Percentiles rank a stretch among this genome's conserved stretches.
Conservation (phyloP, 2,888 invertebrate species). For the Celastrina argiolus region DNA sequence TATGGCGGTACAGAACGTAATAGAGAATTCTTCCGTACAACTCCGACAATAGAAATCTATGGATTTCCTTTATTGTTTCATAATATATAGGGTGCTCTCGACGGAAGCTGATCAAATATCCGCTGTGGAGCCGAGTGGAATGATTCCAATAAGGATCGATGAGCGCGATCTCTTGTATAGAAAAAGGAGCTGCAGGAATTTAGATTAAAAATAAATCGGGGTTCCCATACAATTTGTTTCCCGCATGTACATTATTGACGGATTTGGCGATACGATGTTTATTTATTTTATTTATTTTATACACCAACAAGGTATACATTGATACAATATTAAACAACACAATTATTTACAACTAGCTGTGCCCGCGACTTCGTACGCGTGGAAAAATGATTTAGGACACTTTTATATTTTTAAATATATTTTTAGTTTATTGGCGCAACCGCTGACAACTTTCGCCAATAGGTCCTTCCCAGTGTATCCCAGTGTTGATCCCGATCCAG, state of each 20-base stretch:
- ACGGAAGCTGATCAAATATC: conserved; percentile 1
- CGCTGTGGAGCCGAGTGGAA: background rate
- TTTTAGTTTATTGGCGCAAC: too few species aligned
- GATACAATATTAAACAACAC: too few species aligned
- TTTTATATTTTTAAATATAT: too few species aligned
- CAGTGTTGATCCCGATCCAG: too few species aligned
- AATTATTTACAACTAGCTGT: too few species aligned
- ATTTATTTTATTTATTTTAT: too few species aligned
- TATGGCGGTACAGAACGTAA: background rate
- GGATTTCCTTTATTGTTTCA: conserved; percentile 7
- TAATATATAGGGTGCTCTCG: background rate
- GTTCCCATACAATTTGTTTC: background rate
- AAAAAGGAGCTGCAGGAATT: conserved; percentile 1
- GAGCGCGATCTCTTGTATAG: background rate
- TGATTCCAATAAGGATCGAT: background rate
- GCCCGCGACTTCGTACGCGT: too few species aligned
- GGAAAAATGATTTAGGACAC: too few species aligned
- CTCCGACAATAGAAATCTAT: background rate
- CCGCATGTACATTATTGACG: background rate
- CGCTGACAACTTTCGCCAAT: too few species aligned
- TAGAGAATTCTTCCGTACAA: background rate
- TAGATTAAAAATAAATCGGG: background rate
- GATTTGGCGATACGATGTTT: too few species aligned
- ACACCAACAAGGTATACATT: too few species aligned
- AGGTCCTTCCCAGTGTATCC: too few species aligned